phyloP scores from a whole-genome alignment of 2,113 vertebrate genomes.

The Muntiacus reevesi region DNA sequence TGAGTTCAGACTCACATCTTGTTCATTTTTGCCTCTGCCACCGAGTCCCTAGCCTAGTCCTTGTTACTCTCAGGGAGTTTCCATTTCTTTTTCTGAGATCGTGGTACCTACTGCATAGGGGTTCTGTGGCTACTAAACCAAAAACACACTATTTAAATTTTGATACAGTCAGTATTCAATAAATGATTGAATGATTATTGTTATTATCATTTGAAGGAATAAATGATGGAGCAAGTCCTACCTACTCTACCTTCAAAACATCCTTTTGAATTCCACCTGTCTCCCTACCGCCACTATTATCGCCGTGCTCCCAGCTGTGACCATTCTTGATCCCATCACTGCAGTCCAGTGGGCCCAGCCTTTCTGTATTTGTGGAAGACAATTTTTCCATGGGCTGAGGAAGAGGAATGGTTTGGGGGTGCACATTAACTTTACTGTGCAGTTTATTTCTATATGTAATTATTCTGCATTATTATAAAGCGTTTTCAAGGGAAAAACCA shows the following conservation, averaged over 20 bases:
- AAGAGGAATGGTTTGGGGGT: neutral
- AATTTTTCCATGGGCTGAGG: neutral
- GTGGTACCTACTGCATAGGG: neutral
- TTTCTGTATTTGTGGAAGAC: neutral
- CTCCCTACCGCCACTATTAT: neutral
- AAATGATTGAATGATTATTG: neutral
- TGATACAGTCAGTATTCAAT: neutral
- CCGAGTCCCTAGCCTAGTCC: neutral
- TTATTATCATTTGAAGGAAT: neutral
- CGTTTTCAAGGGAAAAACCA: neutral
- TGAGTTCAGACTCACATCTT: neutral
- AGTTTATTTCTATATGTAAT: neutral
- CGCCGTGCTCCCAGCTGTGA: neutral
- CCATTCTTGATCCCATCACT: accelerated
- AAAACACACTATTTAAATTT: neutral
- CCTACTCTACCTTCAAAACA: neutral
- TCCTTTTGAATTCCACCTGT: neutral
- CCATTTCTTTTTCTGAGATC: neutral
- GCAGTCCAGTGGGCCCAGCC: neutral
- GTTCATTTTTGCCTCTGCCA: neutral
- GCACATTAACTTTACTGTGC: neutral
- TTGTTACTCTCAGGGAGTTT: neutral
- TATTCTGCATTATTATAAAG: neutral
- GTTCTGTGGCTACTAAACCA: neutral
- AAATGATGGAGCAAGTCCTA: neutral